These are phyloP conservation scores for Hipparchia sbordonii DNA, from an alignment of 2,888 invertebrate species.

Conservation along the genomic window DNA sequence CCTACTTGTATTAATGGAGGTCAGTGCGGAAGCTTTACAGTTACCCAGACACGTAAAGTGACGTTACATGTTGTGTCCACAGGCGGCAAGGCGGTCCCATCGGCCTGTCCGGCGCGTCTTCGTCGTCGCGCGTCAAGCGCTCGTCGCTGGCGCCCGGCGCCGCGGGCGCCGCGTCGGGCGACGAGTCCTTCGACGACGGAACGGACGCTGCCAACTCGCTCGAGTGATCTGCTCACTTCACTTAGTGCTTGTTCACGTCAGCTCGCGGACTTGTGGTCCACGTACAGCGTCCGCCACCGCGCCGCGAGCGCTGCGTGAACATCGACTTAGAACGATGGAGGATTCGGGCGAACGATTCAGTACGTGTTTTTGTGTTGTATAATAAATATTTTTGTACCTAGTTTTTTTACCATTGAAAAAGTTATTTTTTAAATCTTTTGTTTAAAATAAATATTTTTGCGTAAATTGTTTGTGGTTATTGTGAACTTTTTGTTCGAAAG, in stretches of 20 bases:
- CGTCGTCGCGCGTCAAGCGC: constrained; percentile 86
- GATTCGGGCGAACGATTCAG: constrained; percentile 27
- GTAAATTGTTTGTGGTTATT: background rate
- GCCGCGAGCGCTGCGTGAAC: background rate
- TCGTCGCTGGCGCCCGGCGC: constrained; percentile 86
- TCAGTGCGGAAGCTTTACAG: background rate
- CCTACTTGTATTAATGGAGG: too few relatives aligned
- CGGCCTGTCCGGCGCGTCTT: constrained; percentile 83
- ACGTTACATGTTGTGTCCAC: constrained; percentile 28
- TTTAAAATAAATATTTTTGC: background rate
- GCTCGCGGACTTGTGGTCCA: background rate
- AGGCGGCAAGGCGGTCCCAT: constrained; percentile 82
- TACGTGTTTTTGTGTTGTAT: constrained; percentile 5
- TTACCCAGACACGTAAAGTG: too few relatives aligned
- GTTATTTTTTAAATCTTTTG: background rate
- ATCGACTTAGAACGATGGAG: background rate
- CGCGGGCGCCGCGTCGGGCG: constrained; percentile 85
- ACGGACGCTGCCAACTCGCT: constrained; percentile 90
- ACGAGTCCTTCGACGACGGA: constrained; percentile 88
- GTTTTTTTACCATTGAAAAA: background rate
- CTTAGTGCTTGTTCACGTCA: background rate
- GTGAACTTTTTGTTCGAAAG: background rate
- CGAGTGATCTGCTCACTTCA: constrained; percentile 64
- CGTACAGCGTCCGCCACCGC: constrained; percentile 2
- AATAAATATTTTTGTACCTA: constrained; percentile 1